These are phyloP conservation scores for Dolichallabes microphthalmus DNA, from an alignment of 2,113 vertebrate species.

Conservation along the genomic window DNA sequence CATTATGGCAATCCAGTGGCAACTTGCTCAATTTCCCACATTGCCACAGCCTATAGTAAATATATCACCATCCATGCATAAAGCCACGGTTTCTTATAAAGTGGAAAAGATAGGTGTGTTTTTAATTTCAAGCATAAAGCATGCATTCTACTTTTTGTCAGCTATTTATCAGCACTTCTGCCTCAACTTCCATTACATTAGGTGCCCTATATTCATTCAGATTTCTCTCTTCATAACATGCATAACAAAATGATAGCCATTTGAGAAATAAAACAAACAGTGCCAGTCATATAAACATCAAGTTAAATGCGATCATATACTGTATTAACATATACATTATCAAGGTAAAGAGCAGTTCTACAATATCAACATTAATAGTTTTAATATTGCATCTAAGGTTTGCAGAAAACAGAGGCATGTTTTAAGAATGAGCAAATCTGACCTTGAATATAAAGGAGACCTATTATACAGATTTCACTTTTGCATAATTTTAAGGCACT, in stretches of 20 bases:
- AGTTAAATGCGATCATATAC: slow-evolving; percentile 40
- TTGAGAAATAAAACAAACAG: slow-evolving; percentile 49
- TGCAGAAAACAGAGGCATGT: not conserved
- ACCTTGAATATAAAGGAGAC: not conserved
- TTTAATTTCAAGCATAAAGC: slow-evolving; percentile 67
- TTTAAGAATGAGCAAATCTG: not conserved
- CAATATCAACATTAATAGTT: not conserved
- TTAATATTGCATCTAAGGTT: not conserved
- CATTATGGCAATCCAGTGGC: slow-evolving; percentile 57
- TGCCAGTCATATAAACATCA: slow-evolving; percentile 39
- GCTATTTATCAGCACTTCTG: slow-evolving; percentile 62
- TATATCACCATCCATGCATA: slow-evolving; percentile 56
- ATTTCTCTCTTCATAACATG: slow-evolving; percentile 50
- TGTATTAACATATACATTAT: too few species aligned
- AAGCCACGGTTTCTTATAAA: slow-evolving; percentile 60
- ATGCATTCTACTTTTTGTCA: slow-evolving; percentile 44
- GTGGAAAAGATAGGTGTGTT: slow-evolving; percentile 47
- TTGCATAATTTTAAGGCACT: too few species aligned
- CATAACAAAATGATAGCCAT: slow-evolving; percentile 36
- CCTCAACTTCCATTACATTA: slow-evolving; percentile 69
- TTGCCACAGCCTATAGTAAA: slow-evolving; percentile 48
- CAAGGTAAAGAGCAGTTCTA: not conserved
- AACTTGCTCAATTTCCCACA: not conserved
- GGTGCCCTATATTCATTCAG: slow-evolving; percentile 60
- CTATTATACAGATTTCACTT: too few species aligned